Evolutionary conservation across 2,113 vertebrate species (phyloP), one percentile per base, ranked within the genome.

Genomic region (Ptilorrhoa leucosticta): DNA sequence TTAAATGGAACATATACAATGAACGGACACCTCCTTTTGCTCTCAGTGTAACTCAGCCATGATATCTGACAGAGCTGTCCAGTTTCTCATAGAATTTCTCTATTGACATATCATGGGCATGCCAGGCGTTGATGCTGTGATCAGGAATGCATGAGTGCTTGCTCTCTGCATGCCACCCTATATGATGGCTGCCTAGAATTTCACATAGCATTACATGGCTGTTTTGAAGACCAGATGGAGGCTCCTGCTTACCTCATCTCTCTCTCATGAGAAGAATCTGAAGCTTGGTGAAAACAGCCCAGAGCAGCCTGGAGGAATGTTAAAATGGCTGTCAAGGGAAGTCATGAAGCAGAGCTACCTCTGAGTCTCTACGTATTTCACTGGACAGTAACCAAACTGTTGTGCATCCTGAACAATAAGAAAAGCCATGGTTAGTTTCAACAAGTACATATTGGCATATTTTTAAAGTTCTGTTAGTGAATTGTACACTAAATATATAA

Each of bases 201-300:
- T 93, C 95, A 91, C 79, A 93, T 31, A 93, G 95, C 77, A 95
- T 91, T 96, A 94, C 92, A 93, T 93, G 97, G 90, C 86, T 96
- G 81, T 92, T 96, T 92, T 89, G 88, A 93, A 96, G 68, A 91
- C 72, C 95, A 93, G 91, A 96, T 65, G 76, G 90, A 86, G 87
- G 88, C 39, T 87, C 71, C 86, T 97, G 90, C 97, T 98, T 98
- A 98, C 97, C 97, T 99, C 98, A 98, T 97, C 97, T 97, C 95
- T 94, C 79, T 96, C 93, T 92, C 95, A 98, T 97, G 97, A 95
- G 70, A 87, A 97, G 94, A 97, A 96, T 98, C 94, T 96, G 90
- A 96, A 95, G 71, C 82, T 91, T 53, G 96, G 92, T 90, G 93
- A 86, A 86, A 95, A 68, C 50, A 90, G 89, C 86, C 71, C 78